phyloP scores from a whole-genome alignment of 1,140 invertebrate species.

The Apis cerana region DNA sequence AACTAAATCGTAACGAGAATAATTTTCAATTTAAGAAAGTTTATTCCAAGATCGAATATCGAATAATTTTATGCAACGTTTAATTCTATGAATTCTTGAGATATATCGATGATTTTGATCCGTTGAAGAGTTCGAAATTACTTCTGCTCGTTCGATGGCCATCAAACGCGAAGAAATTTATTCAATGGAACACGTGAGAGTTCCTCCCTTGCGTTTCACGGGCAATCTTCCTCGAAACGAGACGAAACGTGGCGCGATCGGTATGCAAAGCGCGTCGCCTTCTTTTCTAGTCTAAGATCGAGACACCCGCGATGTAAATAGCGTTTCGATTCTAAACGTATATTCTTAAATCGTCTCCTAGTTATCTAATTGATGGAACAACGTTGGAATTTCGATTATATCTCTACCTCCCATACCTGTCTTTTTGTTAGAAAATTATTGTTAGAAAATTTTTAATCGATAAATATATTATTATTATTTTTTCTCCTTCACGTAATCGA shows the following conservation, averaged over 20 bases:
- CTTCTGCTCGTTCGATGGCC: background rate
- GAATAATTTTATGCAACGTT: background rate
- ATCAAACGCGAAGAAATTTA: background rate
- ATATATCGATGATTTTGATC: background rate
- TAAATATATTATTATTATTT: too few relatives aligned
- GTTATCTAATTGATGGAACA: constrained; percentile 9
- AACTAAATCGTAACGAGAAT: background rate
- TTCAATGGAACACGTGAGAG: background rate
- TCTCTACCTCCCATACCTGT: too few relatives aligned
- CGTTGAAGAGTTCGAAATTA: background rate
- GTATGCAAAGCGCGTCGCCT: constrained; percentile 7
- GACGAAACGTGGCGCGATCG: background rate
- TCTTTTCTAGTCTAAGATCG: background rate
- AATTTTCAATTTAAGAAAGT: background rate
- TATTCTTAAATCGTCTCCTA: constrained; percentile 1
- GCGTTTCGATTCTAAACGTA: background rate
- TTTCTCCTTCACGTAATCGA: background rate
- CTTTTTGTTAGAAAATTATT: too few relatives aligned
- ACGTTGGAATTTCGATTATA: background rate
- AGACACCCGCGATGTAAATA: background rate
- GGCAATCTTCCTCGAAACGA: background rate
- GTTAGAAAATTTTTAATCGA: too few relatives aligned
- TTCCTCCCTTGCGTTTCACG: background rate
- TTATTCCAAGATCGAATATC: too few relatives aligned
- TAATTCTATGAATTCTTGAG: background rate